Evolutionary conservation across 37 sponge, comb jelly and placozoan species (phyloP), one percentile per base, ranked within the genome.

Genomic region (Cliona cf. orientalis): DNA sequence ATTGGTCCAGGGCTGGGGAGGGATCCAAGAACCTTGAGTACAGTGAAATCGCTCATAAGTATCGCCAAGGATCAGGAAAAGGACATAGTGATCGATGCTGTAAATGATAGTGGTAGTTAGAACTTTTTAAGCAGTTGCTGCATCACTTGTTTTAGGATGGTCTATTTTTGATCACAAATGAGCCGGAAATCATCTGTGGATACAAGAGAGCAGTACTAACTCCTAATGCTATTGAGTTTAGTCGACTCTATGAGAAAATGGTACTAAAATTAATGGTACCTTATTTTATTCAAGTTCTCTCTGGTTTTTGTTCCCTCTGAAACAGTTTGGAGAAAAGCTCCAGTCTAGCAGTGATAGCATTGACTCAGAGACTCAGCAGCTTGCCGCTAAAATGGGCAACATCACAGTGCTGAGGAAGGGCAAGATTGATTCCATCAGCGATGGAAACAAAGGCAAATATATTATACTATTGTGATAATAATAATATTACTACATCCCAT

Each of bases 1-100:
- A 66, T 98, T 37, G 99, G 99, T 5, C 99, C 99, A 17, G 99
- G 99, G 43, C 81, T 98, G 12, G 99, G 99, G 5, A 79, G 97
- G 23, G 86, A 86, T 35, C 58, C 76, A 6, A 66, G 53, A 0
- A 82, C 70, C 19, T 21, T 95, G 66, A 69, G 66, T 0, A 76
- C 83, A 38, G 92, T 86, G 22, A 90, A 93, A 44, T 72, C 73
- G 22, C 32, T 80, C 60, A 76, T 84, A 33, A 35, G 1, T 2
- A 46, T 5, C 21, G 90, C 90, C 3, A 89, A 78, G 28, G 76
- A 78, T 29, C 67, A 79, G 49, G 34, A 91, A 7, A 94, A 91
- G 62, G 64, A 78, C 31, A 78, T 97, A 26, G 62, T 97, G n/a
- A 87, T 97, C 32, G 97, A 97, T 84, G 97, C 97, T 59, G 93